Base-by-base conservation (phyloP, 2,113 vertebrate species). In the Cettia cetti region DNA sequence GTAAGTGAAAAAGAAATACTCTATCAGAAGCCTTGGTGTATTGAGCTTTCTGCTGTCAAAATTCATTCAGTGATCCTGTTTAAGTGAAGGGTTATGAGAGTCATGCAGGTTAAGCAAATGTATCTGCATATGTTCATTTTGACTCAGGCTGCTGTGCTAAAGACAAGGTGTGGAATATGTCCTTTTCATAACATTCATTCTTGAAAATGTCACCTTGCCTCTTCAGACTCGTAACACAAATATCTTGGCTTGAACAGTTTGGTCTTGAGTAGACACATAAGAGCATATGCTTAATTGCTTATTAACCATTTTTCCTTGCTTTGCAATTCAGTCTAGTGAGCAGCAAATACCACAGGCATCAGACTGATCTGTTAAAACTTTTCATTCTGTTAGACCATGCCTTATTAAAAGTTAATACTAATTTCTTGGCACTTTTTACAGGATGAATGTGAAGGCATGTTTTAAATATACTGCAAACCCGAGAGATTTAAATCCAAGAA, bases 391-490 rank as follows among this genome's bases (percentile, higher is more conserved):
- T 84, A 65, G 31, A 39, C 16, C 3, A 2, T 69, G 24, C 15
- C 61, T 54, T 64, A 21, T 13, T 89, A 40, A 94, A 94, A 71
- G 33, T 75, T 76, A 37, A 37, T 79, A 75, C 30, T 63, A 61
- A 94, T 91, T 96, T 97, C 94, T 97, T 96, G 69, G 42, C n/a
- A 39, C 86, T 96, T 83, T 93, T 93, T 93, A 86, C 92, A 99
- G 99, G 97, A 97, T 99, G 94, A 97, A 97, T 50, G 98, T 99
- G 89, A 97, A 98, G 49, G 98, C 98, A 10, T 99, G 99, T 96
- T 99, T 99, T 95, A 96, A 97, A 78, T 99, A 99, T 81, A 98
- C 97, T 78, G 98, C 99, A 89, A 99, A 98, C 76, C 98, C 98
- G 30, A 76, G 79, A 31, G 94, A 97, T 60, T 99, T 99, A 97